Evolutionary conservation across 1,140 invertebrate species (phyloP).

Genomic region (Ctenoplectra terminalis): DNA sequence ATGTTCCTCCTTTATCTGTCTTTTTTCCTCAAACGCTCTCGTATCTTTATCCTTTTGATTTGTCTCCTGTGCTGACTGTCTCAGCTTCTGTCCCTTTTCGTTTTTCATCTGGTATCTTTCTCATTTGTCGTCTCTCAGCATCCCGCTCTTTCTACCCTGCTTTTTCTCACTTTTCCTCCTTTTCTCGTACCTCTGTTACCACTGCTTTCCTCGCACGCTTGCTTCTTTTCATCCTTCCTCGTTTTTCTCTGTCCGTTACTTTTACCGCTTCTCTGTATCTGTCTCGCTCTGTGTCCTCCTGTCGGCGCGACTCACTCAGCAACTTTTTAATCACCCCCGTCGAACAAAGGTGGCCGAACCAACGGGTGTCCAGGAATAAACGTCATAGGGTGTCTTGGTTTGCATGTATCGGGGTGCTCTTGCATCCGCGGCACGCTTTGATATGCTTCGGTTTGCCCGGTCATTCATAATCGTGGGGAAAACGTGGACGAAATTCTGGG

Average conservation of each 20-base stretch:
- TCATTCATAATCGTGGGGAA: constrained; percentile 9
- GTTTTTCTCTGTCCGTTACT: constrained; percentile 8
- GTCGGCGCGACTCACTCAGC: constrained; percentile 61
- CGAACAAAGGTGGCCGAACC: constrained; percentile 64
- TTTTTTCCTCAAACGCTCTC: background rate
- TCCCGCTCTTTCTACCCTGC: background rate
- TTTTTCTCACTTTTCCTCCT: background rate
- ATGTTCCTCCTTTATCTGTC: background rate
- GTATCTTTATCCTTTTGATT: constrained; percentile 29
- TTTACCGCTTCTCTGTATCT: constrained; percentile 11
- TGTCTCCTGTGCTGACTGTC: background rate
- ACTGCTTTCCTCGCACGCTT: constrained; percentile 11
- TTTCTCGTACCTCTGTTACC: background rate
- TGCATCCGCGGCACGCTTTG: constrained; percentile 5
- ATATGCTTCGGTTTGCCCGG: background rate
- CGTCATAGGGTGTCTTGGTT: background rate
- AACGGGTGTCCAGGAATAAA: constrained; percentile 61
- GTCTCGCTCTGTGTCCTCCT: constrained; percentile 42
- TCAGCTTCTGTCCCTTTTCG: background rate
- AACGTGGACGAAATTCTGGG: constrained; percentile 24
- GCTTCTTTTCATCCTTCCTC: background rate
- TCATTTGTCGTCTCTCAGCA: background rate
- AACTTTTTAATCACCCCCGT: constrained; percentile 73
- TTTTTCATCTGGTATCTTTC: background rate
- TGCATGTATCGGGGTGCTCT: background rate